Base-by-base conservation (phyloP, 2,113 vertebrate species). In the Haemorhous mexicanus region DNA sequence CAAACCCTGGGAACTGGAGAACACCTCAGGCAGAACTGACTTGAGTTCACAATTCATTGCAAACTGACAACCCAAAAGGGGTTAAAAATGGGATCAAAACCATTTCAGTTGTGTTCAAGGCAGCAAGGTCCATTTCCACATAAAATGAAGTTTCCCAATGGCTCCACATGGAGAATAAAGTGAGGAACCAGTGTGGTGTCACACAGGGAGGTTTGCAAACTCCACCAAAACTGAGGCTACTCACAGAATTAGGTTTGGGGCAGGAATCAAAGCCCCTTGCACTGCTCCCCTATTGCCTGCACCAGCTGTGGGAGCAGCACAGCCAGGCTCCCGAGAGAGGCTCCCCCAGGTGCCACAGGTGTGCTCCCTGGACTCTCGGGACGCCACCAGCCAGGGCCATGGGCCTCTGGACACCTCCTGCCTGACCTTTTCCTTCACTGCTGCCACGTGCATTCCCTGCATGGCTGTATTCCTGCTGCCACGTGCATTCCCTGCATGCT, bases 321-420 rank as follows among this genome's bases (percentile, higher is more conserved):
- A 1, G 27, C 43, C 37, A 2, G 0, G 1, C 18, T 49, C 13
- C 56, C 19, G 14, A 13, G 61, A 43, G 0, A 30, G 46, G 13
- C 15, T 39, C 6, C 22, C 49, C 20, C 24, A 10, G 22, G 4
- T 26, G n/a, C 37, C 4, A 1, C 20, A 5, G 10, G 5, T 0
- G 0, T 7, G 32, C 18, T 17, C 43, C 47, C 39, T 4, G 3
- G 3, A 6, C 50, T 10, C 72, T 7, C 19, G 8, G 18, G 16
- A 33, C 35, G 22, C 22, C 73, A 30, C 6, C 53, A 50, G 9
- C 32, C 75, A 50, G 15, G 8, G 12, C 39, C 47, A 35, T 0
- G 13, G 59, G 21, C 43, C 35, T 15, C 28, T 56, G 46, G 18
- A 47, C n/a, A 32, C 15, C 18, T 58, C 64, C 66, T 67, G 1